These are phyloP conservation scores for Cecropterus lyciades DNA, from an alignment of 1,140 invertebrate genomes.

Conservation along the genomic window DNA sequence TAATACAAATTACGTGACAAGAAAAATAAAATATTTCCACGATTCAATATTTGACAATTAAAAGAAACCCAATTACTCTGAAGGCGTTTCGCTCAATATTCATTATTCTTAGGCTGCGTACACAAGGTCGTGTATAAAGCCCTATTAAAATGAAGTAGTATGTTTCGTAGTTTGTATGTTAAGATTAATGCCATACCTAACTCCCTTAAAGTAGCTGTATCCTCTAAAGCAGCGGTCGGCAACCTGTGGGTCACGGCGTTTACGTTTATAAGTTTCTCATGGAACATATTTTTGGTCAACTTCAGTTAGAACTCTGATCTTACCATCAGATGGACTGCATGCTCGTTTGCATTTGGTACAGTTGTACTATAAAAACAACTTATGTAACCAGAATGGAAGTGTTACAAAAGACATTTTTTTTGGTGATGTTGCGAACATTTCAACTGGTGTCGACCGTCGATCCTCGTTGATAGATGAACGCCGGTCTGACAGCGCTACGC, in stretches of 20 bases:
- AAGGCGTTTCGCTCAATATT: neutral
- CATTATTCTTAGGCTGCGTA: neutral
- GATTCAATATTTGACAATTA: neutral
- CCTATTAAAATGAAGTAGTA: neutral
- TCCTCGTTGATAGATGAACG: constrained; percentile 9
- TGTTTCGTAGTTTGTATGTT: no score
- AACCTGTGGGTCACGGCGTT: no score
- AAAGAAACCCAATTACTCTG: neutral
- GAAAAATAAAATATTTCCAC: neutral
- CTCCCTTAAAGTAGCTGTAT: no score
- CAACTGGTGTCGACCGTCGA: constrained; percentile 4
- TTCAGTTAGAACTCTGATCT: no score
- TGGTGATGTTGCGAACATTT: constrained; percentile 10
- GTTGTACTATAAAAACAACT: no score
- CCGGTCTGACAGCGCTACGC: constrained; percentile 14
- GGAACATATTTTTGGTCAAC: no score
- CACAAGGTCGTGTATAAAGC: neutral
- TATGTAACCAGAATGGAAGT: no score
- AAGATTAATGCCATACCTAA: no score
- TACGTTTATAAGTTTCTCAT: no score
- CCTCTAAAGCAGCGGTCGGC: no score
- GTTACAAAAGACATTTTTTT: constrained; percentile 1
- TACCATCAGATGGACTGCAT: no score
- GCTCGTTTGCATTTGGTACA: no score
- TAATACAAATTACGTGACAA: neutral